Evolutionary conservation across 1,140 invertebrate genomes (phyloP), one percentile per base, ranked within the genome.

Genomic region (Drosophila chauvacae): DNA sequence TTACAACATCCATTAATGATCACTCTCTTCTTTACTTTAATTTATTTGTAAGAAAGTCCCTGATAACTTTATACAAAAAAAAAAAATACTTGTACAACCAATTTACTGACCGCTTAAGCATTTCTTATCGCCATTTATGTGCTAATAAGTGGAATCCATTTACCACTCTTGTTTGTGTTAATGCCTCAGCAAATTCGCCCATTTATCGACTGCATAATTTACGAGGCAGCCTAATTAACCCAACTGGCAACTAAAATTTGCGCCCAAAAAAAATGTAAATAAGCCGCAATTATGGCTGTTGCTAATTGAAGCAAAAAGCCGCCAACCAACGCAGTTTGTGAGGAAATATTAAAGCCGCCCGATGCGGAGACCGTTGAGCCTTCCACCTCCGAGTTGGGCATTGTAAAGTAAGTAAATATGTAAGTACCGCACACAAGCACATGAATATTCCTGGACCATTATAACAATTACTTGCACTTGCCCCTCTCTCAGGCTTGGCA

Each of bases 391-490:
- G 61, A 65, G 55, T 70, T 60, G 33, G 41, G 55, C 74, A 60
- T 76, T 53, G 61, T 58, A 59, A 68, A 77, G 50, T 68, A 60
- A 55, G 74, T 33, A 68, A 77, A 77, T 68, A 60, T 68, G 41
- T 50, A 60, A 77, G 41, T 50, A 20, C 47, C 63, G 41, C 53
- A 63, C 59, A 64, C 23, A 44, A 41, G 39, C 55, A 58, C 41
- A 76, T 77, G 72, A 58, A 77, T 65, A 76, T 76, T 76, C 55
- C 61, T 65, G 73, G 61, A 41, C 72, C 62, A 77, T 77, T 77
- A 77, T 68, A 77, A 77, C 73, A 77, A 77, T 77, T 77, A 77
- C 74, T 68, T 77, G 74, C 63, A 77, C 74, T 77, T 60, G 70
- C 48, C 45, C 45, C 71, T 55, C 41, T 45, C 33, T 23, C 23